Conservation (phyloP, 2,797 vertebrate species). For the Babyrousa celebensis region DNA sequence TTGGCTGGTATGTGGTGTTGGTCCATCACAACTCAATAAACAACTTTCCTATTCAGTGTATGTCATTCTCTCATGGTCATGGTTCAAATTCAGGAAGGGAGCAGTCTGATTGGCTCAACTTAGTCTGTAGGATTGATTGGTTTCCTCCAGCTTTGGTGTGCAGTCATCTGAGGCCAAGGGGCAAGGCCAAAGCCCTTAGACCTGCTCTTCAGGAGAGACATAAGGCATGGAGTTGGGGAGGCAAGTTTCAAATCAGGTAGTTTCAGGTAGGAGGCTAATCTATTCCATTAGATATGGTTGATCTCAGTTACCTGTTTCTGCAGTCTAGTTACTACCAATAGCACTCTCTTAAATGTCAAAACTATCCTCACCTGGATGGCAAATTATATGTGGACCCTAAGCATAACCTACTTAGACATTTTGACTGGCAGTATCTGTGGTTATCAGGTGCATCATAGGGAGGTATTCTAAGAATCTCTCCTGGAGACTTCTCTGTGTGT, state of each 20-base stretch:
- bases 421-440: slow-evolving; percentile 4
- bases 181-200: neutral
- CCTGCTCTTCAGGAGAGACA: neutral
- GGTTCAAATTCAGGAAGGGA: neutral
- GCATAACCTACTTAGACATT: neutral
- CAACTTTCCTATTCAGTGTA: neutral
- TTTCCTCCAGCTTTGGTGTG: neutral
- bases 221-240: fast-evolving
- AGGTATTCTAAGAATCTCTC: neutral
- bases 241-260: neutral
- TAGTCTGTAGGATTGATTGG: neutral
- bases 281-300: neutral
- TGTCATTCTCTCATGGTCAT: neutral
- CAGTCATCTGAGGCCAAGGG: neutral
- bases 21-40: neutral
- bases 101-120: neutral
- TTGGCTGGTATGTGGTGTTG: neutral
- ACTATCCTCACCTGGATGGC: neutral
- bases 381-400: neutral
- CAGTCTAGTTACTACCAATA: neutral
- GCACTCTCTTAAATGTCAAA: slow-evolving; percentile 5
- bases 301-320: neutral
- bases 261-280: neutral
- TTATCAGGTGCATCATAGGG: neutral
- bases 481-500: neutral